Conservation (phyloP, 2,888 invertebrate genomes). For the Branchinecta sandiegonensis region DNA sequence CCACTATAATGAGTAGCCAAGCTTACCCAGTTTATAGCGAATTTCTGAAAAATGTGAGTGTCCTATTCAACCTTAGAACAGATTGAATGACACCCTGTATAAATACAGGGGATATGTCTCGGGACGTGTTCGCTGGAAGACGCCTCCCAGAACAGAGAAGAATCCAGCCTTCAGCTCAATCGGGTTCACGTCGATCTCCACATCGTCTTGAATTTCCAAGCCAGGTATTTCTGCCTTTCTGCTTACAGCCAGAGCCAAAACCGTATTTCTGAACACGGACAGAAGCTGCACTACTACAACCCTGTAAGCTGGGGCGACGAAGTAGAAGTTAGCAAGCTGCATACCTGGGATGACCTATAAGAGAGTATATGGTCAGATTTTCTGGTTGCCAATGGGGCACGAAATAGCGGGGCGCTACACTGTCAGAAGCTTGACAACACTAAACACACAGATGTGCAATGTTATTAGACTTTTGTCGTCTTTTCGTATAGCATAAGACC, state of each 20-base stretch:
- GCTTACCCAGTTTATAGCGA: too few species aligned
- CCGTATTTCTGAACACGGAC: not conserved
- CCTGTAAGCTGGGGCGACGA: not conserved
- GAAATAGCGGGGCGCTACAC: too few species aligned
- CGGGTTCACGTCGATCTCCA: not conserved
- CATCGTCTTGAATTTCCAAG: not conserved
- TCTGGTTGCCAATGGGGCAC: too few species aligned
- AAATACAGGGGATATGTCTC: not conserved
- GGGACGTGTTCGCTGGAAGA: not conserved
- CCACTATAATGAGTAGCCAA: too few species aligned
- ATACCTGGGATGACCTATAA: slow-evolving; percentile 4
- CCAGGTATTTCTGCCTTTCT: not conserved
- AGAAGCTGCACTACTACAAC: slow-evolving; percentile 3
- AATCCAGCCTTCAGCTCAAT: not conserved
- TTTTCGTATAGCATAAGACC: too few species aligned
- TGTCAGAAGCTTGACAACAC: too few species aligned
- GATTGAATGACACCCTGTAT: slow-evolving; percentile 7
- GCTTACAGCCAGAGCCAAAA: slow-evolving; percentile 2
- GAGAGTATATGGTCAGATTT: not conserved
- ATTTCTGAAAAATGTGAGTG: too few species aligned
- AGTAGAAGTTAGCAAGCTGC: slow-evolving; percentile 6
- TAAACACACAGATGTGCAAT: too few species aligned
- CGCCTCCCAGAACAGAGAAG: not conserved
- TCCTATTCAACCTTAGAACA: not conserved
- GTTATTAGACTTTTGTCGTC: too few species aligned